phyloP scores from a whole-genome alignment of 2,113 vertebrate species.

The Leptocoma aspasia region DNA sequence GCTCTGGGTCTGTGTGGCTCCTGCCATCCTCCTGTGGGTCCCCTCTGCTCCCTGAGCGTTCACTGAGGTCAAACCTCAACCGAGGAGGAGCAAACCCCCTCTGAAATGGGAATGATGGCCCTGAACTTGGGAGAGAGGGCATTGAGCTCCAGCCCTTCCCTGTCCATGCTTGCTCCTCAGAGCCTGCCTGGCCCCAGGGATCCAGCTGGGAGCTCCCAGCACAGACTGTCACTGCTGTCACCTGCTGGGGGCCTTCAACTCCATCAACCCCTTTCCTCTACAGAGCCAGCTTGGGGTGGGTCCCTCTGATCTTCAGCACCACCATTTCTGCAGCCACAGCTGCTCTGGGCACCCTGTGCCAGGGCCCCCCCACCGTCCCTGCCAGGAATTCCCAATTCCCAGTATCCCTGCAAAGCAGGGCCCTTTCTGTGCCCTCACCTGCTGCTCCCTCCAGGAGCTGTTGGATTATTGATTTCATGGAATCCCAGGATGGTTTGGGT shows the following conservation, averaged over 20 bases:
- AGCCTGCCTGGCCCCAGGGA: background rate
- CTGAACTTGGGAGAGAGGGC: background rate
- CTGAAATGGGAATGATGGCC: background rate
- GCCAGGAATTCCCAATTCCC: background rate
- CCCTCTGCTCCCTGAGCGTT: background rate
- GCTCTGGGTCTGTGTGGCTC: background rate
- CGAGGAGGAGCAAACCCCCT: background rate
- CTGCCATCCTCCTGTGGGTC: background rate
- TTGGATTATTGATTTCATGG: no score
- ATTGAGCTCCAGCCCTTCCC: background rate
- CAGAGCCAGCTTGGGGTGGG: accelerated
- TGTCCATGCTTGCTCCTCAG: accelerated
- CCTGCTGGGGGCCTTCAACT: background rate
- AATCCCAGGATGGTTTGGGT: no score
- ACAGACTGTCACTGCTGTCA: no score
- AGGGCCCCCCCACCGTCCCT: no score
- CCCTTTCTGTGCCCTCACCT: no score
- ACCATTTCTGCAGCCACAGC: background rate
- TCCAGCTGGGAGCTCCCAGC: background rate
- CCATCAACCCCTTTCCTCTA: accelerated
- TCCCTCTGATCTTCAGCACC: background rate
- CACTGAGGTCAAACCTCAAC: background rate
- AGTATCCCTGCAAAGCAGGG: background rate
- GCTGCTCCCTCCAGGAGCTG: no score
- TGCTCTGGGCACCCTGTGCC: background rate